A percentile compares a stretch with the other conserved stretches of the same genome.
Conservation (phyloP, 1,140 invertebrate species). For the Aplysia californica region DNA sequence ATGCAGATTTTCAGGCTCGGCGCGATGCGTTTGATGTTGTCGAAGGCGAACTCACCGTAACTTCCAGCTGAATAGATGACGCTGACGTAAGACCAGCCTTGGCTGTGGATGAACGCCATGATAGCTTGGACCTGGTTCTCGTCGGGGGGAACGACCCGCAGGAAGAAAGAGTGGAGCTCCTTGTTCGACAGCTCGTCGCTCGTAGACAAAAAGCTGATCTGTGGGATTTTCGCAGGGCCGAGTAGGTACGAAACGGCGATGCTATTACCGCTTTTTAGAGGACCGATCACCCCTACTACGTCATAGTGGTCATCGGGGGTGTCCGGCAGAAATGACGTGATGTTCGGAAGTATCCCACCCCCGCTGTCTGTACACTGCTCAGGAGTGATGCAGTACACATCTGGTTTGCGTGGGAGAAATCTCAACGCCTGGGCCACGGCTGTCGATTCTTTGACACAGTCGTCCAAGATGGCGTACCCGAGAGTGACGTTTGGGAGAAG, state of each 20-base stretch:
- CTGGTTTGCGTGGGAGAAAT: slow-evolving; percentile 70
- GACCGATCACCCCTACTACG: slow-evolving; percentile 21
- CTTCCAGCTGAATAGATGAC: slow-evolving; percentile 4
- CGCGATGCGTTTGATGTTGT: slow-evolving; percentile 1
- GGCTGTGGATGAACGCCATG: slow-evolving; percentile 73
- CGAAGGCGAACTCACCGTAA: slow-evolving; percentile 18
- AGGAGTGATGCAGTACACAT: too few relatives aligned
- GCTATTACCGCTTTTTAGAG: slow-evolving; percentile 2
- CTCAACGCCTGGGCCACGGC: slow-evolving; percentile 14
- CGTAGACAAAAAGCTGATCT: slow-evolving; percentile 53
- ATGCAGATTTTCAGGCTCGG: slow-evolving; percentile 4
- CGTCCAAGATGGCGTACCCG: slow-evolving; percentile 17
- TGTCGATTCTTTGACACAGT: slow-evolving; percentile 14
- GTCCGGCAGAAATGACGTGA: too few relatives aligned
- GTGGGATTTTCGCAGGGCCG: slow-evolving; percentile 76
- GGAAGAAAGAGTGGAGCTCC: slow-evolving; percentile 34
- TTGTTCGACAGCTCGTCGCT: slow-evolving; percentile 34
- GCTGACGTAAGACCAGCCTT: slow-evolving; percentile 59
- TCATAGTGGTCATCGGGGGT: neutral
- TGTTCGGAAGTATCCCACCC: too few relatives aligned
- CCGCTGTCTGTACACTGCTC: too few relatives aligned
- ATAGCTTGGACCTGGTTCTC: slow-evolving; percentile 77
- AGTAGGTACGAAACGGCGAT: slow-evolving; percentile 71
- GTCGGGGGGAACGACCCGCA: slow-evolving; percentile 39
- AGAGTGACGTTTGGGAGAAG: slow-evolving; percentile 16